Percentiles rank a stretch among this genome's conserved stretches.
phyloP scores from a whole-genome alignment of 2,113 vertebrate genomes.

The Sitta europaea region DNA sequence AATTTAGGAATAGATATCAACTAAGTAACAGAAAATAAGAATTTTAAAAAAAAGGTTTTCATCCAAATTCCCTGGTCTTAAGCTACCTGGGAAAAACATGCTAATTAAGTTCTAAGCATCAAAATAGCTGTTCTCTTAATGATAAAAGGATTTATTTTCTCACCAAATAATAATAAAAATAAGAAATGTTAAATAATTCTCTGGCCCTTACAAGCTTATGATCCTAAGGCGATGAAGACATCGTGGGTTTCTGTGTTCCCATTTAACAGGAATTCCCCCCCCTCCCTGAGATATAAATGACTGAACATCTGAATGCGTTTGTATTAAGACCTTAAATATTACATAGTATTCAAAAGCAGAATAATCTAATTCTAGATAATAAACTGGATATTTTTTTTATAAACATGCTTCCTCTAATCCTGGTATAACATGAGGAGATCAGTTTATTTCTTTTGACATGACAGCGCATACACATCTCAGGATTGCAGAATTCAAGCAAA shows the following conservation, averaged over 20 bases:
- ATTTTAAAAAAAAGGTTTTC: not conserved
- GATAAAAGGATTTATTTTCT: not conserved
- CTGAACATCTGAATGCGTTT: not conserved
- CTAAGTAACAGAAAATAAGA: not conserved
- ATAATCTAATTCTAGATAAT: not conserved
- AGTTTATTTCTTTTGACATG: not conserved
- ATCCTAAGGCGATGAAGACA: not conserved
- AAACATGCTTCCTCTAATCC: not conserved
- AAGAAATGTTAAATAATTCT: not conserved
- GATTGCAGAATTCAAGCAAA: not conserved
- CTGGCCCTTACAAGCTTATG: not conserved
- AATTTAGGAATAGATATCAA: not conserved
- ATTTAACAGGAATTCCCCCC: not conserved
- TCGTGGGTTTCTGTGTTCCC: not conserved
- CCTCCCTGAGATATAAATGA: not conserved
- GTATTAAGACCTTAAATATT: not conserved
- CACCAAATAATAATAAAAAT: not conserved
- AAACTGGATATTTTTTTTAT: not conserved
- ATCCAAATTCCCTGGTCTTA: not conserved
- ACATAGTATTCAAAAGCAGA: not conserved
- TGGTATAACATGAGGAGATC: not conserved
- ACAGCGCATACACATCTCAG: not conserved
- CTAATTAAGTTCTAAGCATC: not conserved
- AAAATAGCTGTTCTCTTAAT: not conserved
- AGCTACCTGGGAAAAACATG: not conserved